Evolutionary conservation across 2,797 vertebrate species (phyloP), one percentile per base, ranked within the genome.

Genomic region (Anisognathus igniventris): DNA sequence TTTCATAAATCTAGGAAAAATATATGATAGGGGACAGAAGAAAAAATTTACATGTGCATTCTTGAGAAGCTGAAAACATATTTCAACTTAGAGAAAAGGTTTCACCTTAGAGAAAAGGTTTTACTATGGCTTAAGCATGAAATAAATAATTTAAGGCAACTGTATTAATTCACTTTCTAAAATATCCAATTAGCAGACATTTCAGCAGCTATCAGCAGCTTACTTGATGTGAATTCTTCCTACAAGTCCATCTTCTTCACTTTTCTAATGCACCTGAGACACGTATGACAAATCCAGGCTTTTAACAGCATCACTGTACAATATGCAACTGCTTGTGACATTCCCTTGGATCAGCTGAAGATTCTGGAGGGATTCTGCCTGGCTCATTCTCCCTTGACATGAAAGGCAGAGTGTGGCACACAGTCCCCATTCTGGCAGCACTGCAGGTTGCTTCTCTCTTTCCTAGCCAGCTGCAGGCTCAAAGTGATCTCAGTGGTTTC

Each of bases 1-100:
- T 98, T 96, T 99, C 99, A 93, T 98, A 99, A 77, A 99, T 97
- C 99, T 99, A 94, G 75, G 58, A 76, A 57, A 53, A 33, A 64
- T 23, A 3, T 3, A 44, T 1, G 1, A 24, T 14, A 27, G 85
- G 3, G 50, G 42, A 80, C 42, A 91, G 16, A 56, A 24, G 21
- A 95, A 66, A 89, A 88, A 19, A 70, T 15, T 30, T 33, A 65
- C 14, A 57, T 2, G 5, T 9, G 12, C 19, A 54, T 28, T 68
- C n/a, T 15, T 37, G 24, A 54, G 61, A 92, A 60, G 14, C 0
- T 39, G 30, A 37, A 85, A 70, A 85, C 3, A 48, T 25, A 61
- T 5, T 57, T 45, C 44, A 45, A 45, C 44, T 65, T 42, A 21
- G 25, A 77, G 37, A 53, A 68, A 35, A 31, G 12, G 2, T 19